phyloP scores from a whole-genome alignment of 2,797 vertebrate genomes.

The Gymnoscopelus microlampas region DNA sequence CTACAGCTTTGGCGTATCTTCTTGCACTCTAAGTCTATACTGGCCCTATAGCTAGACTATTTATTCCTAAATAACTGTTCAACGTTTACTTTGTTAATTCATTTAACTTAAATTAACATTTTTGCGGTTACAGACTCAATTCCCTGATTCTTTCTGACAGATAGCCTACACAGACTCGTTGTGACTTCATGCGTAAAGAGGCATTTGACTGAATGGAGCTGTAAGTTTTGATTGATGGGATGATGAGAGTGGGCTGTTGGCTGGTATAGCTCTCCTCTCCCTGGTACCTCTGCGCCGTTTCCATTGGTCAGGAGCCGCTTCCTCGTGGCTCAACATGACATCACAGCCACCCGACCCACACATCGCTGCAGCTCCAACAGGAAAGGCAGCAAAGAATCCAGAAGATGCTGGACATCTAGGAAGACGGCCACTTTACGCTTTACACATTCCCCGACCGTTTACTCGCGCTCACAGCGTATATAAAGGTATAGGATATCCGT shows the following conservation, averaged over 20 bases:
- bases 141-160: neutral
- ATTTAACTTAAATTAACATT: neutral
- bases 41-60: too few species aligned
- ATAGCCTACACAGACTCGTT: neutral
- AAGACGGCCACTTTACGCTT: conserved; percentile 45
- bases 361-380: conserved; percentile 34
- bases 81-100: too few species aligned
- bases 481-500: conserved; percentile 16
- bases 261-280: conserved; percentile 45
- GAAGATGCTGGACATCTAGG: conserved; percentile 74
- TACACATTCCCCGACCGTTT: conserved; percentile 29
- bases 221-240: conserved; percentile 40
- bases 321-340: conserved; percentile 72
- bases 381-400: conserved; percentile 67
- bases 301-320: conserved; percentile 74
- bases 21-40: too few species aligned
- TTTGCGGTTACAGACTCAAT: neutral
- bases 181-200: conserved; percentile 5
- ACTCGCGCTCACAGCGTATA: conserved; percentile 9
- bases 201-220: conserved; percentile 19
- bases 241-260: conserved; percentile 51
- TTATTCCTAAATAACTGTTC: too few species aligned
- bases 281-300: conserved; percentile 54
- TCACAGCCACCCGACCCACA: conserved; percentile 76
- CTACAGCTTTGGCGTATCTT: too few species aligned